Evolutionary conservation across 2,797 vertebrate species (phyloP), one percentile per base, ranked within the genome.

Genomic region (Crocidura indochinensis): DNA sequence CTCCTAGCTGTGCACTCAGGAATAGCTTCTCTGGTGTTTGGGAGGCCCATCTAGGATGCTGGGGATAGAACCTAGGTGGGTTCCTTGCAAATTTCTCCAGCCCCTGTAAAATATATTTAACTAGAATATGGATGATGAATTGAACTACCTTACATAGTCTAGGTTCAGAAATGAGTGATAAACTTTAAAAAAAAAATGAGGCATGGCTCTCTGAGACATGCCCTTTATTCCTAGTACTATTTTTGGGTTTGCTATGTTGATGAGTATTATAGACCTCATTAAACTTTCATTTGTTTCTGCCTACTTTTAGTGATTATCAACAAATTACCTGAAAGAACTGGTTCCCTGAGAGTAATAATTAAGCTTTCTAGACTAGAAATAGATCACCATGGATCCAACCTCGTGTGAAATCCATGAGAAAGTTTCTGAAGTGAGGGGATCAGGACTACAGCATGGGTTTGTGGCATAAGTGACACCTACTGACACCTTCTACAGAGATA

Each of bases 231-330:
- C 0, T 75, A n/a, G 3, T 72, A 26, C 27, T 29, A 27, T 71
- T 79, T 2, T 38, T n/a, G 78, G 7, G 1, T 53, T 83, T 90
- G 62, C n/a, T 71, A 29, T 69, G 7, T 38, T 72, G 49, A 10
- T 29, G 60, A 27, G 22, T 56, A 60, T 91, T 46, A 81, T 8
- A 79, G 90, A 78, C 6, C 53, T 80, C 69, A 87, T 0, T 79
- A 85, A 76, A 22, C 15, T 88, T 84, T n/a, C 67, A 8, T 81
- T 93, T 73, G n/a, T 95, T 74, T 76, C 56, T 91, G 20, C 67
- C 47, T 53, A 8, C 31, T 85, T 93, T 82, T 82, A 81, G 27
- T 86, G 84, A 84, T 26, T 62, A 47, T 77, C 44, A 87, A 65
- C 90, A 62, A 20, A 27, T 49, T 22, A 6, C 9, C 11, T 8